Evolutionary conservation across 2,113 vertebrate species (phyloP).

Genomic region (Tenrec ecaudatus): DNA sequence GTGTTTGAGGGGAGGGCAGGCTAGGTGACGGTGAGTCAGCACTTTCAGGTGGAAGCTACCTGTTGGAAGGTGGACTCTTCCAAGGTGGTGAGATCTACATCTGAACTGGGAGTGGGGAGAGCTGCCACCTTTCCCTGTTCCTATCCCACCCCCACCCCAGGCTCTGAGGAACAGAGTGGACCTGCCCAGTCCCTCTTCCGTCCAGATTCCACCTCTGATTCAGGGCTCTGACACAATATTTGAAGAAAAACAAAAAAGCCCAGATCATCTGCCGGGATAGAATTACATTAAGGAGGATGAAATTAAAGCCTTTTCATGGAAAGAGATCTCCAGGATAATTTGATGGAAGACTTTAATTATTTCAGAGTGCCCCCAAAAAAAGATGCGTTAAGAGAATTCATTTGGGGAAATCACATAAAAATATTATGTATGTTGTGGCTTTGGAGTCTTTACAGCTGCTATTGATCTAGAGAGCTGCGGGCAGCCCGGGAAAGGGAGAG

Average conservation of each 20-base stretch:
- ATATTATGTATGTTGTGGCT: constrained; percentile 71
- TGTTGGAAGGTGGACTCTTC: neutral
- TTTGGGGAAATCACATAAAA: constrained; percentile 81
- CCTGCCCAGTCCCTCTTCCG: neutral
- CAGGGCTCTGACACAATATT: constrained; percentile 77
- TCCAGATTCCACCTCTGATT: constrained; percentile 77
- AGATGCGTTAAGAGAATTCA: constrained; percentile 81
- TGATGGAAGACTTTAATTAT: constrained; percentile 90
- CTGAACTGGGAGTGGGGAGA: no score
- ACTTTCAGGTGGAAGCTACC: neutral
- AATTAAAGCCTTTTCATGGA: constrained; percentile 87
- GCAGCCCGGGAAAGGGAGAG: constrained; percentile 58
- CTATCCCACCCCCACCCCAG: neutral
- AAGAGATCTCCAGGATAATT: constrained; percentile 86
- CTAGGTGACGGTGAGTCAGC: constrained; percentile 8
- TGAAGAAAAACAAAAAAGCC: constrained; percentile 70
- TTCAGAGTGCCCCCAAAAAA: constrained; percentile 83
- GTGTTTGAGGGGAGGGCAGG: neutral
- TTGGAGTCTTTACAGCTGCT: constrained; percentile 65
- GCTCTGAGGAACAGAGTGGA: neutral
- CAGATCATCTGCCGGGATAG: constrained; percentile 82
- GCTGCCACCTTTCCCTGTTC: neutral
- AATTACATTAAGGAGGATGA: constrained; percentile 85
- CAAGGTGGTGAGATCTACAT: accelerated
- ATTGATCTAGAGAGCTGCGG: constrained; percentile 70